Evolutionary conservation across 2,797 vertebrate genomes (phyloP), one percentile per base, ranked within the genome.

Genomic region (Choloepus didactylus): DNA sequence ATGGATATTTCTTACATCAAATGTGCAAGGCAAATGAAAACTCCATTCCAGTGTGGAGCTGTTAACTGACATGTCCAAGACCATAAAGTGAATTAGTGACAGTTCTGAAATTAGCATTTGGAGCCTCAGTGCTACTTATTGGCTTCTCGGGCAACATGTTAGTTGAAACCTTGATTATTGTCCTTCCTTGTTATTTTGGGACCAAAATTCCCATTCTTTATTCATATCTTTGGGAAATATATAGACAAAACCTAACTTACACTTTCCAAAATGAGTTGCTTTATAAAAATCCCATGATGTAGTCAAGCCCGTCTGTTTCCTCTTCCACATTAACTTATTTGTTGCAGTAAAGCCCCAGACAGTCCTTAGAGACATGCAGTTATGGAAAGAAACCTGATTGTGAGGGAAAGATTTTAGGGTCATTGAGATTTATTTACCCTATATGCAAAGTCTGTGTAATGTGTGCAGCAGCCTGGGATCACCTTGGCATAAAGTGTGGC

Each of bases 371-470:
- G 95, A 96, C 79, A 91, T 60, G 67, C 62, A 82, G 83, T 94
- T 94, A 85, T 82, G 91, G 62, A 62, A 95, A 96, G 88, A 95
- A 97, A 96, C 94, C 94, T 96, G 86, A 93, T 95, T 95, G 94
- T 93, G 81, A 95, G 23, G 87, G 84, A 93, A 95, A 95, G 51
- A 95, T 93, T 95, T 93, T 95, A 96, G 96, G 96, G 94, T 97
- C 96, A 91, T 73, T 96, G 96, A 96, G 83, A 97, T 96, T 97
- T 97, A 96, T 97, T 91, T 67, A 38, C 46, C 73, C 29, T 73
- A 14, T 87, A 95, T 82, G 62, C 95, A 95, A 93, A 95, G 81
- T 96, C 89, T 95, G 87, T 31, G 23, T 90, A 88, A 92, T 79
- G 67, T 92, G 49, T 93, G 86, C 93, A 73, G 5, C 77, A 94